Percentiles rank a stretch among this genome's conserved stretches.
Evolutionary conservation across 2,113 vertebrate species (phyloP).

Genomic region (Otocyon megalotis): DNA sequence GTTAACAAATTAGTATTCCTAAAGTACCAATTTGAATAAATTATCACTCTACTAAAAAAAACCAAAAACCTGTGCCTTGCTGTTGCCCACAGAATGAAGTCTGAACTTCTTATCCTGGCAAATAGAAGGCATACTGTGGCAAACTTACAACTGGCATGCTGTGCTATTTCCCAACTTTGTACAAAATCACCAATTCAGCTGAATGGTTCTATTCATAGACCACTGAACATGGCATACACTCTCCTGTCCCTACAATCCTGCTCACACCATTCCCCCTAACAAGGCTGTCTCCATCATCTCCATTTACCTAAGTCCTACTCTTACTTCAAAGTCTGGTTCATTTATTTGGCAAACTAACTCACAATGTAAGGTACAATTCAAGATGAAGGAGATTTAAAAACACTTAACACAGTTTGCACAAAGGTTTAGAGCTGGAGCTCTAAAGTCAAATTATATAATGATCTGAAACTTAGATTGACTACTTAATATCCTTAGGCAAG

Average conservation of each 20-base stretch:
- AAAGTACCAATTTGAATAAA: conserved; percentile 29
- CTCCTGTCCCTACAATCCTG: not conserved
- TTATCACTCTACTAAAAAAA: not conserved
- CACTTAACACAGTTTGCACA: not conserved
- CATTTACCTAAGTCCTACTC: not conserved
- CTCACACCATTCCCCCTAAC: not conserved
- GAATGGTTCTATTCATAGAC: not conserved
- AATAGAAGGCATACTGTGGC: not conserved
- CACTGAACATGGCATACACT: not conserved
- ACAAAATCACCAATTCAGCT: not conserved
- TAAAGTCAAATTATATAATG: conserved; percentile 3
- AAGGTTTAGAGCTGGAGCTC: not conserved
- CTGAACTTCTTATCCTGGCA: not conserved
- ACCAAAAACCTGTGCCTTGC: not conserved
- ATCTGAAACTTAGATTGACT: not conserved
- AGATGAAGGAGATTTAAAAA: not conserved
- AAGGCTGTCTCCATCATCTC: not conserved
- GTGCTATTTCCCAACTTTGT: not conserved
- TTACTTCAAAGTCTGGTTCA: not conserved
- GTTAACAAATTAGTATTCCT: not conserved
- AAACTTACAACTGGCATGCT: not conserved
- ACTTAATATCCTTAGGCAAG: not conserved
- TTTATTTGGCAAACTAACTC: not conserved
- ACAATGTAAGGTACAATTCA: not conserved
- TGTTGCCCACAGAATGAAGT: not conserved